Evolutionary conservation across 1,140 invertebrate genomes (phyloP).

Genomic region (Nasonia giraulti): DNA sequence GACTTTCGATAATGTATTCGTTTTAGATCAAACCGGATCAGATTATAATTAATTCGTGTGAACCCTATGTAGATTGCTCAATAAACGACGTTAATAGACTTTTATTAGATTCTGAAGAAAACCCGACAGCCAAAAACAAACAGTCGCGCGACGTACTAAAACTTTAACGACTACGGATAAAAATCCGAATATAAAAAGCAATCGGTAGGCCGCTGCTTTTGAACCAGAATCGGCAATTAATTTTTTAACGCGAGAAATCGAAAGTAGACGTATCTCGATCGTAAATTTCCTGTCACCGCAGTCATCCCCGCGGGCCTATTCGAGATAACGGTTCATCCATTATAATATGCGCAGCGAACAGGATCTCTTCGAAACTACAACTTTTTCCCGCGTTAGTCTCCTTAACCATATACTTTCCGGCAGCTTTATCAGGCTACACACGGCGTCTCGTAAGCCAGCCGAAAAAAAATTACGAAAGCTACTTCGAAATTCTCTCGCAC

Average conservation of each 20-base stretch:
- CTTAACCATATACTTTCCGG: too few species aligned
- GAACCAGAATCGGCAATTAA: neutral
- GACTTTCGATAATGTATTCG: conserved; percentile 1
- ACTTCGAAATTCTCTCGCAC: neutral
- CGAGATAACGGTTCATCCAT: neutral
- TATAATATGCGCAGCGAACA: too few species aligned
- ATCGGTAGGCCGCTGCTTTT: neutral
- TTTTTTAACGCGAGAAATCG: neutral
- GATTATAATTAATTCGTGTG: neutral
- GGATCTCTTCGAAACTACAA: too few species aligned
- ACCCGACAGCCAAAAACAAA: conserved; percentile 39
- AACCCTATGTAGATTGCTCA: neutral
- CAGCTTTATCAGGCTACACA: too few species aligned
- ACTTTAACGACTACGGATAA: conserved; percentile 21
- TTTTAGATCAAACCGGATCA: neutral
- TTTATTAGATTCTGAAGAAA: too few species aligned
- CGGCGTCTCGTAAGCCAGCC: too few species aligned
- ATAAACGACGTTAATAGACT: too few species aligned
- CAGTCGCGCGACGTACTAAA: neutral
- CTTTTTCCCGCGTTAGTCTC: too few species aligned
- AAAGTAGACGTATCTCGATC: neutral
- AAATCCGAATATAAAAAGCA: conserved; percentile 27
- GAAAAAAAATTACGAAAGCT: neutral
- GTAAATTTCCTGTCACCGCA: neutral
- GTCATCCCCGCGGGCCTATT: too few species aligned